Conservation (phyloP, 2,113 vertebrate species). For the Ageneiosus marmoratus region DNA sequence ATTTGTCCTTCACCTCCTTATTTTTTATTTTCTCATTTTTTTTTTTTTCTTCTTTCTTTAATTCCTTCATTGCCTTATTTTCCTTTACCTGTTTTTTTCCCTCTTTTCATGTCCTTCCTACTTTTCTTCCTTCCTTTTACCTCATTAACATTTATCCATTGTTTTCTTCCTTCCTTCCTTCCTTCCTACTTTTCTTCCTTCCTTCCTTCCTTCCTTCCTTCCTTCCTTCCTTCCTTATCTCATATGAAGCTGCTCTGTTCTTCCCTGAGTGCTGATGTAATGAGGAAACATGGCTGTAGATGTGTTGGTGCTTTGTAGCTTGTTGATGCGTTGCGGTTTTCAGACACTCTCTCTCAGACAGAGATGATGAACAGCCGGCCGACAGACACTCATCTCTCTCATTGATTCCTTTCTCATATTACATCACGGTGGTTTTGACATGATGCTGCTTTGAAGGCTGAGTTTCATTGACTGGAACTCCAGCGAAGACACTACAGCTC, state of each 20-base stretch:
- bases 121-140: too few species aligned
- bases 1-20: too few species aligned
- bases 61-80: too few species aligned
- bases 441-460: conserved; percentile 29
- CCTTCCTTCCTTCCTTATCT: neutral
- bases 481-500: conserved; percentile 7
- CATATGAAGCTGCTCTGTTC: neutral
- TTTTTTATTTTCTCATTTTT: too few species aligned
- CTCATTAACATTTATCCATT: too few species aligned
- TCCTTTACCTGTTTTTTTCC: too few species aligned
- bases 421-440: conserved; percentile 40
- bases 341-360: neutral
- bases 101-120: too few species aligned
- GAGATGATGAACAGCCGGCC: conserved; percentile 47
- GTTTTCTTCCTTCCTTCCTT: too few species aligned
- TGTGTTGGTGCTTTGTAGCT: neutral
- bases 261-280: neutral
- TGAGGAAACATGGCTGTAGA: neutral
- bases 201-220: too few species aligned
- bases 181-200: too few species aligned
- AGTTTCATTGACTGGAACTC: conserved; percentile 24
- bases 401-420: conserved; percentile 50
- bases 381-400: conserved; percentile 44
- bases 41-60: too few species aligned
- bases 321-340: conserved; percentile 28